Conservation (phyloP, 2,113 vertebrate genomes). For the Ciconia boyciana region DNA sequence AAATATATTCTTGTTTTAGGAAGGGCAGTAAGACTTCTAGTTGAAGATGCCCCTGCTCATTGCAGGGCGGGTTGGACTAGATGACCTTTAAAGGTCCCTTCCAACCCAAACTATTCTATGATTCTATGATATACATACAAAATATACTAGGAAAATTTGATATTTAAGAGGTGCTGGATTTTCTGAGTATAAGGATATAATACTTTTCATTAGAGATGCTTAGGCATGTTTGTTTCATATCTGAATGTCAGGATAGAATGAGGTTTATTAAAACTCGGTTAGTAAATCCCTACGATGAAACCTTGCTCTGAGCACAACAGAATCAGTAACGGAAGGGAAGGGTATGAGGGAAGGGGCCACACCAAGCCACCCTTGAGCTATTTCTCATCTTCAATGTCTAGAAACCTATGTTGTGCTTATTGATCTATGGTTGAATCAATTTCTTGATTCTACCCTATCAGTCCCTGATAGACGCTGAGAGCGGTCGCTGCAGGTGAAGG, state of each 20-base stretch:
- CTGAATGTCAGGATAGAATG: background rate
- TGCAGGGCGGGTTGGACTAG: background rate
- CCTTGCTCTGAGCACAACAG: background rate
- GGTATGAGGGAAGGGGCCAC: background rate
- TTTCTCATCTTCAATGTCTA: background rate
- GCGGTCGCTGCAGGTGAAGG: background rate
- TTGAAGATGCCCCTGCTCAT: background rate
- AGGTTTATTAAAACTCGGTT: background rate
- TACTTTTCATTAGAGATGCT: background rate
- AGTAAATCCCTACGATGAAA: background rate
- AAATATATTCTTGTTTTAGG: background rate
- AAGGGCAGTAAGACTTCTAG: background rate
- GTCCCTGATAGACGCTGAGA: background rate
- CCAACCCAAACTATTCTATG: background rate
- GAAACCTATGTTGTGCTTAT: background rate
- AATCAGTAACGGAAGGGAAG: background rate
- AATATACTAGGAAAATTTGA: background rate
- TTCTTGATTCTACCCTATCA: background rate
- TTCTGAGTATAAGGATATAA: background rate
- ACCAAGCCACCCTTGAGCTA: background rate
- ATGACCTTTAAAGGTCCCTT: background rate
- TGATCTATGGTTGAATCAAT: background rate
- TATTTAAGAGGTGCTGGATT: background rate
- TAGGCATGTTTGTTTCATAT: background rate
- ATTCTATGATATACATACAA: background rate